Conservation (phyloP, 2,113 vertebrate species). For the Rattus norvegicus region GRCr8 NC_086039.1:14574001-14574500, state of each 20-base stretch:
- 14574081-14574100: slow-evolving; percentile 22
- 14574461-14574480: neutral
- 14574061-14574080: neutral
- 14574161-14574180: neutral
- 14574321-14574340: slow-evolving; percentile 48
- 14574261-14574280: neutral
- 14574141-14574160: neutral
- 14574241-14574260: neutral
- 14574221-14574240: neutral
- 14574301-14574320: neutral
- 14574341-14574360: neutral
- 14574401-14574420: neutral
- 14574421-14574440: slow-evolving; percentile 10
- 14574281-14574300: neutral
- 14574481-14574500: slow-evolving; percentile 10
- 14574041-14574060: slow-evolving; percentile 17
- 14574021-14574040: no score
- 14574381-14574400: neutral
- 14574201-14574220: neutral
- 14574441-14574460: neutral
- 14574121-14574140: neutral
- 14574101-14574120: neutral
- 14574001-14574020: no score
- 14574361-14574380: neutral
- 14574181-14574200: slow-evolving; percentile 38